Percentiles rank a stretch among this genome's conserved stretches.
Conservation (phyloP, 2,113 vertebrate species). For the Butastur rufipennis region DNA sequence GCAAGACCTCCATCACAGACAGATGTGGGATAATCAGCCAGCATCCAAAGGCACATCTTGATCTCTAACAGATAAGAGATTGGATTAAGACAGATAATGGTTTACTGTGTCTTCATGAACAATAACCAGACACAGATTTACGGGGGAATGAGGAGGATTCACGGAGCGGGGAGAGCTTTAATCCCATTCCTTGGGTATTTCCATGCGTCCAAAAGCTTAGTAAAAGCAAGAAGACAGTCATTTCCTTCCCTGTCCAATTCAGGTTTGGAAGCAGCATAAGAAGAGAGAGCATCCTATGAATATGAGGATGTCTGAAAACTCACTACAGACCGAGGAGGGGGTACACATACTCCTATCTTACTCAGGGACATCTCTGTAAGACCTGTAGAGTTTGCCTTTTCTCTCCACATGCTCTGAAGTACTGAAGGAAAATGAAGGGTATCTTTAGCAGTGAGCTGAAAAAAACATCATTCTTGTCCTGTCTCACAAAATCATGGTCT, state of each 20-base stretch:
- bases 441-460: not conserved
- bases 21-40: not conserved
- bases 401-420: not conserved
- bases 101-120: not conserved
- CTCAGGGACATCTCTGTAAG: not conserved
- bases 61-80: slow-evolving; percentile 8
- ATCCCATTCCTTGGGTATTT: not conserved
- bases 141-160: not conserved
- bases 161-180: not conserved
- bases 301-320: not conserved
- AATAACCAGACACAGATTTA: slow-evolving; percentile 4
- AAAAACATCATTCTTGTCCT: not conserved
- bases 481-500: not conserved
- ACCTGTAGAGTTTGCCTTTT: not conserved
- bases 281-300: not conserved
- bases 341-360: not conserved
- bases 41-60: not conserved
- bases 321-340: not conserved
- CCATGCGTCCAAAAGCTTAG: not conserved
- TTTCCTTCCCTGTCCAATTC: not conserved
- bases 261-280: not conserved
- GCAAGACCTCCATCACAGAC: not conserved
- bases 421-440: not conserved
- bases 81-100: not conserved
- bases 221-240: not conserved